Percentiles rank a stretch among this genome's conserved stretches.
These are phyloP conservation scores for Thalassarche chlororhynchos DNA, from an alignment of 2,113 vertebrate genomes.

Conservation along the genomic window DNA sequence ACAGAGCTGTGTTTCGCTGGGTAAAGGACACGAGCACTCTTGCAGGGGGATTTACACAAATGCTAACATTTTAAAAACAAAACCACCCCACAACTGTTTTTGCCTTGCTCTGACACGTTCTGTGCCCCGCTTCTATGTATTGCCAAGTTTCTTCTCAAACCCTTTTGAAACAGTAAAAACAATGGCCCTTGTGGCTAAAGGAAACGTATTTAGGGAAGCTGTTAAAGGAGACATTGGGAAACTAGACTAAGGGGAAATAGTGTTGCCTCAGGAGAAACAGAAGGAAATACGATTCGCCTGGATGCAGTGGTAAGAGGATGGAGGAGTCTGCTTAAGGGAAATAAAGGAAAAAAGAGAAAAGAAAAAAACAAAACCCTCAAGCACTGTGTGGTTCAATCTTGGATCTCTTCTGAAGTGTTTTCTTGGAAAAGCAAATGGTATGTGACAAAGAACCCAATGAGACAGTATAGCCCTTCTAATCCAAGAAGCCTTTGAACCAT, in stretches of 20 bases:
- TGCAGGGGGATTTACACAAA: neutral
- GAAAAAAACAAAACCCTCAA: neutral
- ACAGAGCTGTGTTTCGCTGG: neutral
- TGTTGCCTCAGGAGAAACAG: constrained; percentile 1
- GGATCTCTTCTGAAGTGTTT: neutral
- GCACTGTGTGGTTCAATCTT: neutral
- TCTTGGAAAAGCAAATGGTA: neutral
- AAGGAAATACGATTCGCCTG: neutral
- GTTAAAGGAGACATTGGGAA: neutral
- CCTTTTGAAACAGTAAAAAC: neutral
- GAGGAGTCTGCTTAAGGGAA: neutral
- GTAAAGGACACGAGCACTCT: neutral
- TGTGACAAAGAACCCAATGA: neutral
- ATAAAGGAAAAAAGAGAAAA: neutral
- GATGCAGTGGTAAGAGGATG: neutral
- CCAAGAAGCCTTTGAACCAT: neutral
- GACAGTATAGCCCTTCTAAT: neutral
- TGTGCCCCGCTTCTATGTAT: neutral
- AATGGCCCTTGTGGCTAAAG: neutral
- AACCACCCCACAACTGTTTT: neutral
- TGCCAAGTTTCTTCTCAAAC: neutral
- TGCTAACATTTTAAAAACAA: neutral
- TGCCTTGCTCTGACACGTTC: neutral
- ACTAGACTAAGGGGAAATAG: neutral
- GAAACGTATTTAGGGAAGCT: neutral